Evolutionary conservation across 2,797 vertebrate species (phyloP).

Genomic region (Psittacula derbiana): DNA sequence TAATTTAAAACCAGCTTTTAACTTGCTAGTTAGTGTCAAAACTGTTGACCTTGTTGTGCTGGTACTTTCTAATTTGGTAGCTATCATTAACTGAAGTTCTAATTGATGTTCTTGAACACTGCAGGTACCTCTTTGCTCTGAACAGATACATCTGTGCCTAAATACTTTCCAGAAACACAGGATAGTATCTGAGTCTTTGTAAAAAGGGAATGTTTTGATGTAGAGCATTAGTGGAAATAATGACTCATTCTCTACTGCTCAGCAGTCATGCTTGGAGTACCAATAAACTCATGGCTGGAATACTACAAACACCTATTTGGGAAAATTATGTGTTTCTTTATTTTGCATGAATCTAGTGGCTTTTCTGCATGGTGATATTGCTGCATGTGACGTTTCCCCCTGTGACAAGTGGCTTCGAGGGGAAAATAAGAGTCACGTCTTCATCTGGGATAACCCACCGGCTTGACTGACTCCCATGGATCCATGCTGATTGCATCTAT

Average conservation of each 20-base stretch:
- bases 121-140: neutral
- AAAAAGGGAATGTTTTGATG: neutral
- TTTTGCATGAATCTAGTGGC: neutral
- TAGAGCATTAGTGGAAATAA: neutral
- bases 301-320: neutral
- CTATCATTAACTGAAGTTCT: neutral
- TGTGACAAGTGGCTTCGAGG: neutral
- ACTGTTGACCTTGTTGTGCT: neutral
- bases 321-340: neutral
- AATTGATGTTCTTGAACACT: neutral
- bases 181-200: neutral
- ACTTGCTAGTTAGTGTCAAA: neutral
- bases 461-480: neutral
- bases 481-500: neutral
- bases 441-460: neutral
- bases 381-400: neutral
- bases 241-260: neutral
- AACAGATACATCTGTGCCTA: neutral
- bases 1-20: neutral
- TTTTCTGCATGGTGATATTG: conserved; percentile 26
- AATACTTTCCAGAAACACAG: neutral
- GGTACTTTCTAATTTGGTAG: neutral
- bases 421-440: neutral
- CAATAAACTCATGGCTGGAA: neutral
- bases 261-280: neutral